phyloP scores from a whole-genome alignment of 2,113 vertebrate genomes.

The Pseudolaguvia tuberculata region DNA sequence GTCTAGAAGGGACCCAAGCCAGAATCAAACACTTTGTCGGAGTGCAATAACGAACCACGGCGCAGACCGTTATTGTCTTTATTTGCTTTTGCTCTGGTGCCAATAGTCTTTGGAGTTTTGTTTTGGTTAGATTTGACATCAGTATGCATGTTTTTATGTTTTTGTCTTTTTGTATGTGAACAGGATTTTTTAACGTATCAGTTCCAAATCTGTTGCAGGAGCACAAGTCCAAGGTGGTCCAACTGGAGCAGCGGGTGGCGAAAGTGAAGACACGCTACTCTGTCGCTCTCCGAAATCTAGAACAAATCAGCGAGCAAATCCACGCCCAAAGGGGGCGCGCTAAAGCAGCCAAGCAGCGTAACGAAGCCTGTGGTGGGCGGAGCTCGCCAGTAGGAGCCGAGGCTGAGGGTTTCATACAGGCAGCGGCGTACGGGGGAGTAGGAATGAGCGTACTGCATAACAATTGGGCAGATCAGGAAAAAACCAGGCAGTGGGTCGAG shows the following conservation, averaged over 20 bases:
- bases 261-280: constrained; percentile 85
- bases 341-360: constrained; percentile 46
- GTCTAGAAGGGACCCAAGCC: too few species aligned
- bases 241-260: constrained; percentile 73
- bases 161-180: not conserved
- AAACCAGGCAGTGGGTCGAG: constrained; percentile 66
- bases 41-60: too few species aligned
- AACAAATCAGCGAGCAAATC: constrained; percentile 91
- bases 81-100: not conserved
- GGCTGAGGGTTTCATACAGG: constrained; percentile 49
- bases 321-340: constrained; percentile 70
- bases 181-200: not conserved
- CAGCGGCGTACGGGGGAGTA: constrained; percentile 43
- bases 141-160: not conserved
- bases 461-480: constrained; percentile 62
- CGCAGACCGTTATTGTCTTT: too few species aligned
- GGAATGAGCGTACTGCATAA: constrained; percentile 41
- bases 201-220: constrained; percentile 65
- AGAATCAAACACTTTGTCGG: too few species aligned
- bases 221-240: constrained; percentile 80
- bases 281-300: constrained; percentile 81
- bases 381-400: constrained; percentile 69
- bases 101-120: not conserved
- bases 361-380: constrained; percentile 55
- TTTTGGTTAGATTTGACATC: not conserved